Evolutionary conservation across 1,140 invertebrate species (phyloP).

Genomic region (Bombus waltoni): DNA sequence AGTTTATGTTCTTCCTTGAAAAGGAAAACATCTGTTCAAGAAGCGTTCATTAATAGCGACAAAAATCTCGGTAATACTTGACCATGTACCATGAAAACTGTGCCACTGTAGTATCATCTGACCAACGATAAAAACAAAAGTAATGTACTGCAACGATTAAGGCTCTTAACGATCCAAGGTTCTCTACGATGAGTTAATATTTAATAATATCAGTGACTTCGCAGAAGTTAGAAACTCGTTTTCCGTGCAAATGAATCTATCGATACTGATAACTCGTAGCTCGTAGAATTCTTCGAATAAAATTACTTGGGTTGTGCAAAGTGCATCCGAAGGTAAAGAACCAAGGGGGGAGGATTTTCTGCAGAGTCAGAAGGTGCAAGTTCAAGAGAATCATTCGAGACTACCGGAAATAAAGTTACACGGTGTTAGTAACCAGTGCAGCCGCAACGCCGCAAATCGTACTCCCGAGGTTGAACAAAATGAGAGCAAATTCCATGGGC

Average conservation of each 20-base stretch:
- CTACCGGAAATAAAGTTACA: conserved; percentile 41
- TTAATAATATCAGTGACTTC: not conserved
- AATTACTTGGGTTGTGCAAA: not conserved
- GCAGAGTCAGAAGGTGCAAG: not conserved
- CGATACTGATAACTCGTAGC: no score
- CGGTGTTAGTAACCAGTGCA: conserved; percentile 24
- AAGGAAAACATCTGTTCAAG: not conserved
- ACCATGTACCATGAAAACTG: not conserved
- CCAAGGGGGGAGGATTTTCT: not conserved
- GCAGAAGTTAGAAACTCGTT: not conserved
- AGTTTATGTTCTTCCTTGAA: not conserved
- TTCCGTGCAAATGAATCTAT: no score
- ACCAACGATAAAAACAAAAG: no score
- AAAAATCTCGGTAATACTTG: not conserved
- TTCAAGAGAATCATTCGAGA: conserved; percentile 35
- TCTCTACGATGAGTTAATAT: not conserved
- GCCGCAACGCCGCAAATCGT: conserved; percentile 35
- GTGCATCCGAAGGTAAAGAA: not conserved
- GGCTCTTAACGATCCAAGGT: not conserved
- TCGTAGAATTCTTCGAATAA: not conserved
- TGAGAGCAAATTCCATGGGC: conserved; percentile 22
- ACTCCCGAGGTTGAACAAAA: conserved; percentile 4
- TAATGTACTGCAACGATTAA: not conserved
- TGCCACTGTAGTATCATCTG: not conserved
- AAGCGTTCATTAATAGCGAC: not conserved